Evolutionary conservation across 2,797 vertebrate genomes (phyloP), one percentile per base, ranked within the genome.

Genomic region (Coluber constrictor): DNA sequence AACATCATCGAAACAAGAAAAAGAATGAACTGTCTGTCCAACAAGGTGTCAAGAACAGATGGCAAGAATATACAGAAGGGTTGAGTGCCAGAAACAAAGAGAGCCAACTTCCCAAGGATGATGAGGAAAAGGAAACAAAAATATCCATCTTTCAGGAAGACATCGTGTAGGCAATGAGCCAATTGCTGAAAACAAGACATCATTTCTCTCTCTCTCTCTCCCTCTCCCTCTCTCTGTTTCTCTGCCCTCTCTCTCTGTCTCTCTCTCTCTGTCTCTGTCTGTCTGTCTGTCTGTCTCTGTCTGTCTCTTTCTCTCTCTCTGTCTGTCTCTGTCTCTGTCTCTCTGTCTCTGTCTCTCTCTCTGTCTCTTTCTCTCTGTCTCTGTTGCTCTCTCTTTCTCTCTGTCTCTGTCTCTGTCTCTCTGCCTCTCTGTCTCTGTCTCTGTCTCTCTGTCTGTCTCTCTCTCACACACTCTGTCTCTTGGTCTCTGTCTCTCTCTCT

Each of bases 161-260:
- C 5, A 2, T 70, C n/a, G 63, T 2, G n/a, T 70, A 32, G n/a
- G 63, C 63, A 32, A 16, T 70, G 29, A 16, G 29, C 13, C 63
- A 32, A 66, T 2, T 66, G 63, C 29, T n/a, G 63, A 66, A 66
- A 66, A 12, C 4, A 66, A n/a, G 29, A n/a, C 63, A 5, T 5
- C 2, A 2, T 13, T 12, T 66, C 63, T 66, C 63, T n/a, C 63
- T 18, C 56, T 57, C 56, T 57, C 3, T 61, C 7, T 61, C 23
- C 25, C 7, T 25, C 0, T 25, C 59, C 9, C 2, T 23, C 8
- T 60, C 23, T 10, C 23, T 6, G 0, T 59, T 1, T 59, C 20
- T 7, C 57, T 23, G 1, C 57, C 23, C 20, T 20, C 16, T 57
- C n/a, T n/a, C 0, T 23, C 20, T 56, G 2, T 16, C 56, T 56